phyloP scores from a whole-genome alignment of 2,113 vertebrate genomes.

The Cyphotilapia sp. region DNA sequence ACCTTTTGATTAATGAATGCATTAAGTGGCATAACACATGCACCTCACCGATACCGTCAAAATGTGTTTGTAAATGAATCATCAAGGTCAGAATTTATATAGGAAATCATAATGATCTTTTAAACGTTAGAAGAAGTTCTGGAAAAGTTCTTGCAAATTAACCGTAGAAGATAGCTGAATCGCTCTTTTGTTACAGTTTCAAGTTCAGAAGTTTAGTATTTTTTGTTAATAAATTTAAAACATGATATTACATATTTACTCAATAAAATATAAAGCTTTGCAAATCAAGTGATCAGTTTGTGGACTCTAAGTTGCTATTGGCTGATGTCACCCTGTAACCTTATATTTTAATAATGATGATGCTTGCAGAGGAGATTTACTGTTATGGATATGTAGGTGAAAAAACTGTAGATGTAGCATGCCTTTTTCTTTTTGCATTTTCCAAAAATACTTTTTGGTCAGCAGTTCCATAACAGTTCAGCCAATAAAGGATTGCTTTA shows the following conservation, averaged over 20 bases:
- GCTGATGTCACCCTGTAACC: not conserved
- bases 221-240: not conserved
- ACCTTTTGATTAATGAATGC: not conserved
- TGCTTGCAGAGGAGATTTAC: not conserved
- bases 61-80: not conserved
- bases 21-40: not conserved
- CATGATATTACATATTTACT: not conserved
- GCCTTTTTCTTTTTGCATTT: not conserved
- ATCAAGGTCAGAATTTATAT: not conserved
- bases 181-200: not conserved
- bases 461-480: not conserved
- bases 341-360: not conserved
- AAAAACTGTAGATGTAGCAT: not conserved
- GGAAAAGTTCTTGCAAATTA: not conserved
- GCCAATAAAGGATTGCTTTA: not conserved
- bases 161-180: not conserved
- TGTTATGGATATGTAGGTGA: not conserved
- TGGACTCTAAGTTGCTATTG: not conserved
- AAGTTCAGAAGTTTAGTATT: not conserved
- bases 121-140: not conserved
- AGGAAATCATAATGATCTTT: not conserved
- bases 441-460: not conserved
- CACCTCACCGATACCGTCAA: not conserved
- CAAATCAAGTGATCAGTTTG: not conserved
- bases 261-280: not conserved